These are phyloP conservation scores for Varecia variegata DNA, from an alignment of 2,797 vertebrate species.

Conservation along the genomic window DNA sequence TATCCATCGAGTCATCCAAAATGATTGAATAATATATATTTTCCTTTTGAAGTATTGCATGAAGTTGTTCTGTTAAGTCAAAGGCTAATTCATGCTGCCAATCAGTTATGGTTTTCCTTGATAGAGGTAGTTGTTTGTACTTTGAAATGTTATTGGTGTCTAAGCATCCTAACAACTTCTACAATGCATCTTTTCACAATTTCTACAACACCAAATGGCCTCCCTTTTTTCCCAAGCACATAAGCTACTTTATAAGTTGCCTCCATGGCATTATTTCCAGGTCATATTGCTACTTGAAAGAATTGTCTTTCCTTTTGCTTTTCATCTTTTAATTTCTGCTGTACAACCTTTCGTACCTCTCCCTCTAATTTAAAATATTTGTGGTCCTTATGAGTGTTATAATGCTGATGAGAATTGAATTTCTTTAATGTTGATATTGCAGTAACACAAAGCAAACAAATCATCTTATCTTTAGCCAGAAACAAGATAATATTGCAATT, in stretches of 20 bases:
- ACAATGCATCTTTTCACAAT: background rate
- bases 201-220: background rate
- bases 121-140: background rate
- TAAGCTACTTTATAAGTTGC: background rate
- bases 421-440: background rate
- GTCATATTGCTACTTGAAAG: background rate
- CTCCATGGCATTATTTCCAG: background rate
- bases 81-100: background rate
- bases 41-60: background rate
- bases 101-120: background rate
- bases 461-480: background rate
- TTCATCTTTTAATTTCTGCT: background rate
- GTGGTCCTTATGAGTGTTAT: background rate
- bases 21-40: background rate
- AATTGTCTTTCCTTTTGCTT: background rate
- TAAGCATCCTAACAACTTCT: background rate
- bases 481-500: background rate
- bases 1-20: background rate
- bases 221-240: background rate
- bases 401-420: background rate
- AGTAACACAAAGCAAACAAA: background rate
- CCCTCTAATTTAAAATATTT: background rate
- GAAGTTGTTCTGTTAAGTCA: background rate
- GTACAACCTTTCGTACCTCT: background rate
- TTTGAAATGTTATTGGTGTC: background rate